Evolutionary conservation across 2,888 invertebrate genomes (phyloP), one percentile per base, ranked within the genome.

Genomic region (Leptopilina drosophilae): DNA sequence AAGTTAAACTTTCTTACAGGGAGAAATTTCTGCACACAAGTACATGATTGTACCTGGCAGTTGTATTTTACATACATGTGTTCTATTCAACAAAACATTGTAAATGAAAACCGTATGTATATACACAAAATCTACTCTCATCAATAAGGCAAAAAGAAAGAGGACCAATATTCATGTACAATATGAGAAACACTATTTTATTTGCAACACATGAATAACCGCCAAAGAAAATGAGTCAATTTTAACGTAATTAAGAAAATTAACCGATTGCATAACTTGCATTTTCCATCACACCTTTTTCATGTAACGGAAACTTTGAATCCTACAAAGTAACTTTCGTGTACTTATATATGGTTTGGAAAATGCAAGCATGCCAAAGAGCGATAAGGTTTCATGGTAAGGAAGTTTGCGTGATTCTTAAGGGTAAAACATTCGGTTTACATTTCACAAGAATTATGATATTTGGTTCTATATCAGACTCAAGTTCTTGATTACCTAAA

Each of bases 21-120:
- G 82, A 84, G 83, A 85, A 86, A 86, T 85, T 83, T 81, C 82
- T 67, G 83, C 84, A 87, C 84, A 87, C 87, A 87, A 88, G 87
- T 87, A 88, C 87, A 88, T 88, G 88, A 87, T 33, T 33, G 33
- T 33, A 33, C 33, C 33, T 33, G 33, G 33, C 33, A 33, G 33
- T 33, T 33, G 33, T 33, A 33, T 33, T 33, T 33, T 33, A 33
- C 33, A 33, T 33, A 33, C 33, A 3, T 33, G 33, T 33, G 33
- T 33, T 33, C 33, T 33, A 33, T 33, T 33, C 33, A 33, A 33
- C 33, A 33, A 5, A 33, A 33, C 33, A 20, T 33, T 33, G 33
- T 33, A 33, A 33, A 33, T 33, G 33, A 33, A 33, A 33, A 64
- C 33, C 20, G 62, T 62, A 62, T 2, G 20, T 62, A 62, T 20